Conservation (phyloP, 2,888 invertebrate species). For the Conistra vaccinii region DNA sequence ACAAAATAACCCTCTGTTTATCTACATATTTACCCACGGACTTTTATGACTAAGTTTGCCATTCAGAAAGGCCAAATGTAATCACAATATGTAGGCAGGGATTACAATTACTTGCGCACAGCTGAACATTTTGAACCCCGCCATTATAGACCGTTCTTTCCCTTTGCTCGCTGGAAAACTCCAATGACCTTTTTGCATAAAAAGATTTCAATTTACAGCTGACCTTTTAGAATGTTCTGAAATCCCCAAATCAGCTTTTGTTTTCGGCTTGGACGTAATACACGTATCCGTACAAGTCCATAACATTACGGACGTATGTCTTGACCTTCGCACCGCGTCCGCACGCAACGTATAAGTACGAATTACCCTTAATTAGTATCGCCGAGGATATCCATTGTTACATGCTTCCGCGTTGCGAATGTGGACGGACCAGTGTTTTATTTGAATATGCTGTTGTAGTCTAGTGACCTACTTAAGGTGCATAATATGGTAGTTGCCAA, state of each 20-base stretch:
- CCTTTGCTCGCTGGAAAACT: slow-evolving; percentile 26
- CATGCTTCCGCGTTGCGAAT: slow-evolving; percentile 57
- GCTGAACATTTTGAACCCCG: slow-evolving; percentile 26
- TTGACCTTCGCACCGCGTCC: slow-evolving; percentile 59
- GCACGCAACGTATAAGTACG: slow-evolving; percentile 50
- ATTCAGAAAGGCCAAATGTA: slow-evolving; percentile 21
- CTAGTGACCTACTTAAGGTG: slow-evolving; percentile 33
- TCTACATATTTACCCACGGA: background rate
- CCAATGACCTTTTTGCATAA: slow-evolving; percentile 38
- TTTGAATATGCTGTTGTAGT: slow-evolving; percentile 29
- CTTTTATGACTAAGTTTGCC: background rate
- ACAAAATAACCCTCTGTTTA: background rate
- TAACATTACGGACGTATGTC: slow-evolving; percentile 30
- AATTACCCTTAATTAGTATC: slow-evolving; percentile 58
- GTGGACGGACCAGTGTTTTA: background rate
- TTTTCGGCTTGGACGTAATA: slow-evolving; percentile 1
- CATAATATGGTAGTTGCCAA: slow-evolving; percentile 32
- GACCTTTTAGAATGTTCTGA: slow-evolving; percentile 25
- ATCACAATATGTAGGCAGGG: slow-evolving; percentile 29
- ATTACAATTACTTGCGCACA: slow-evolving; percentile 42
- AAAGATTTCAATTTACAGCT: slow-evolving; percentile 32
- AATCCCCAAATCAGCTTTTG: slow-evolving; percentile 25
- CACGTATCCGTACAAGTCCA: slow-evolving; percentile 20
- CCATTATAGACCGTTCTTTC: slow-evolving; percentile 23
- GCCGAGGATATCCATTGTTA: slow-evolving; percentile 63